Evolutionary conservation across 35 echinoderm and acorn worm species (phyloP).

Genomic region (Strongylocentrotus purpuratus): DNA sequence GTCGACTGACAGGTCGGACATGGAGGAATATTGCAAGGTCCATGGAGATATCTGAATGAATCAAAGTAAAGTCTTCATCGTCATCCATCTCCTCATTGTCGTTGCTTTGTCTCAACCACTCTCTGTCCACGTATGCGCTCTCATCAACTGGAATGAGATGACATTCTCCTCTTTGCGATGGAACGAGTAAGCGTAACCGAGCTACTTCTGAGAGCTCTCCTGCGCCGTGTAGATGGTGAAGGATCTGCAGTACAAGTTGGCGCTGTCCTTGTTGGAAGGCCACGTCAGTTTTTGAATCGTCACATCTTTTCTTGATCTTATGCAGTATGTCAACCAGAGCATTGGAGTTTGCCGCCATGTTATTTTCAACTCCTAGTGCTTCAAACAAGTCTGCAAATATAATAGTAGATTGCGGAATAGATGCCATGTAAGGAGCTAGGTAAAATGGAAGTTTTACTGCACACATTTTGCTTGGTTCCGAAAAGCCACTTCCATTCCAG

Average conservation of each 20-base stretch:
- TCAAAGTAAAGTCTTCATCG: slow-evolving; percentile 32
- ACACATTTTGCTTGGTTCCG: slow-evolving; percentile 17
- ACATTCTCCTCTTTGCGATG: neutral
- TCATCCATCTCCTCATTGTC: slow-evolving; percentile 25
- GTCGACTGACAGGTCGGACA: slow-evolving; percentile 39
- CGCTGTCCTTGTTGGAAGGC: neutral
- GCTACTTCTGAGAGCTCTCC: slow-evolving; percentile 31
- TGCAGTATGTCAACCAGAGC: neutral
- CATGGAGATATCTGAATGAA: slow-evolving; percentile 46
- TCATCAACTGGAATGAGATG: slow-evolving; percentile 31
- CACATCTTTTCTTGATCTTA: neutral
- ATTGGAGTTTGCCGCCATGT: neutral
- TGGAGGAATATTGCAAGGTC: slow-evolving; percentile 16
- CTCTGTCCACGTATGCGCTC: slow-evolving; percentile 42
- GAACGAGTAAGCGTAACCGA: too few species aligned
- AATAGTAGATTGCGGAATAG: neutral
- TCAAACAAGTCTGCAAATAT: neutral
- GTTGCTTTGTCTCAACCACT: slow-evolving; percentile 14
- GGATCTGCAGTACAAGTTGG: slow-evolving; percentile 38
- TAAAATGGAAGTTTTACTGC: neutral
- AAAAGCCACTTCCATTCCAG: too few species aligned
- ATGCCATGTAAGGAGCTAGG: neutral
- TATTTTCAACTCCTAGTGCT: neutral
- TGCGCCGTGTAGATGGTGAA: neutral
- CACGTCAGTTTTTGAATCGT: neutral